These are phyloP conservation scores for Aspidiotus destructor DNA, from an alignment of 2,888 invertebrate species.

Conservation along the genomic window DNA sequence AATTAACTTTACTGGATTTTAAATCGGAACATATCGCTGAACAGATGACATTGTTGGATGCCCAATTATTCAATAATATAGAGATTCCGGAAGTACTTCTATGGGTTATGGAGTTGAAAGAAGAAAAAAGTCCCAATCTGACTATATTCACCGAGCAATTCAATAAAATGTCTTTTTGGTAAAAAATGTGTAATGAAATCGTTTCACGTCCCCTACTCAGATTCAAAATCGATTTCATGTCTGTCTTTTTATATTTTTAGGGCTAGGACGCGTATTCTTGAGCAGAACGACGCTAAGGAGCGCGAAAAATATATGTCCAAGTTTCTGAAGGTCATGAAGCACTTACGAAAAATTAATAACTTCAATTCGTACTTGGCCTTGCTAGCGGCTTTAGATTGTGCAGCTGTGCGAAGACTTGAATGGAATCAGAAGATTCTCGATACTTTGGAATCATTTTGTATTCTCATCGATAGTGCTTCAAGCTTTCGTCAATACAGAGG, in stretches of 20 bases:
- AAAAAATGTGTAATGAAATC: slow-evolving; percentile 37
- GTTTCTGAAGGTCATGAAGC: slow-evolving; percentile 97
- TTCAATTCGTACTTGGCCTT: slow-evolving; percentile 97
- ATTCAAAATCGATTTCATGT: background rate
- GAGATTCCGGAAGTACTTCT: slow-evolving; percentile 94
- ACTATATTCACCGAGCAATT: slow-evolving; percentile 97
- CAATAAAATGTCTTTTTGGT: slow-evolving; percentile 98
- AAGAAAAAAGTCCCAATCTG: slow-evolving; percentile 91
- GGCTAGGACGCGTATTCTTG: slow-evolving; percentile 85
- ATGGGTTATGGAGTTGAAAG: slow-evolving; percentile 96
- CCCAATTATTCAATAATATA: slow-evolving; percentile 88
- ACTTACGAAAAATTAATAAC: slow-evolving; percentile 91
- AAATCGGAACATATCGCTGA: slow-evolving; percentile 92
- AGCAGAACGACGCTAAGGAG: slow-evolving; percentile 85
- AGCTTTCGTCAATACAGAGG: slow-evolving; percentile 95
- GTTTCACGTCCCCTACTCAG: background rate
- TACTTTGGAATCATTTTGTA: slow-evolving; percentile 86
- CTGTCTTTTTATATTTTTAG: slow-evolving; percentile 40
- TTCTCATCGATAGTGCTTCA: slow-evolving; percentile 93
- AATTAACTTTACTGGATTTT: slow-evolving; percentile 71
- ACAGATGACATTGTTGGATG: slow-evolving; percentile 95
- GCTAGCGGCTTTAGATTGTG: slow-evolving; percentile 91
- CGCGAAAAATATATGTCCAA: slow-evolving; percentile 89
- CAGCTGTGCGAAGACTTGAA: slow-evolving; percentile 82
- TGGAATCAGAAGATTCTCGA: slow-evolving; percentile 88